Conservation (phyloP, 2,797 vertebrate species). For the Diceros bicornis region DNA sequence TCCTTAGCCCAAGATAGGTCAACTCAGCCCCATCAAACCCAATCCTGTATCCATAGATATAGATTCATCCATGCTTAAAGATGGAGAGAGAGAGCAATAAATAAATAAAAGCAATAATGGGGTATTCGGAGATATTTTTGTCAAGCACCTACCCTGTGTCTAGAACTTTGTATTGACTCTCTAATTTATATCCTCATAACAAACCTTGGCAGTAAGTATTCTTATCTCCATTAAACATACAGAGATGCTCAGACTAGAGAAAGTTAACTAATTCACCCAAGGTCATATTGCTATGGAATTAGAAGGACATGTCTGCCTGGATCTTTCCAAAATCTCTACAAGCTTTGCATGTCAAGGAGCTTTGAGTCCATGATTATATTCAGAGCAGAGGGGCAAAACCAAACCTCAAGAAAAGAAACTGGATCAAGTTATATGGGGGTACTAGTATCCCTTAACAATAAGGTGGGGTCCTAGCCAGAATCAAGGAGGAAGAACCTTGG, state of each 20-base stretch:
- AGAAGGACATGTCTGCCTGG: not conserved
- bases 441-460: not conserved
- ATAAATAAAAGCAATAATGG: not conserved
- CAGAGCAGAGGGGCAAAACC: not conserved
- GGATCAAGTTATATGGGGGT: not conserved
- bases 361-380: not conserved
- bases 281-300: not conserved
- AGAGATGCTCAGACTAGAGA: not conserved
- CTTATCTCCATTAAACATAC: not conserved
- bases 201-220: not conserved
- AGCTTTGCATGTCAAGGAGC: not conserved
- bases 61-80: not conserved
- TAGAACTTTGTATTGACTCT: not conserved
- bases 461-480: not conserved
- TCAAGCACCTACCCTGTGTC: not conserved
- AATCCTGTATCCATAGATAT: not conserved
- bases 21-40: not conserved
- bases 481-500: not conserved
- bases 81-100: not conserved
- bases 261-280: not conserved
- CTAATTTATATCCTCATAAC: constrained; percentile 6
- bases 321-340: constrained; percentile 21
- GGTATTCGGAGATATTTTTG: constrained; percentile 1
- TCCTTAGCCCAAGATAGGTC: not conserved
- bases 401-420: not conserved